Evolutionary conservation across 2,797 vertebrate species (phyloP), one percentile per base, ranked within the genome.

Genomic region (Xiphorhynchus erythropygius): DNA sequence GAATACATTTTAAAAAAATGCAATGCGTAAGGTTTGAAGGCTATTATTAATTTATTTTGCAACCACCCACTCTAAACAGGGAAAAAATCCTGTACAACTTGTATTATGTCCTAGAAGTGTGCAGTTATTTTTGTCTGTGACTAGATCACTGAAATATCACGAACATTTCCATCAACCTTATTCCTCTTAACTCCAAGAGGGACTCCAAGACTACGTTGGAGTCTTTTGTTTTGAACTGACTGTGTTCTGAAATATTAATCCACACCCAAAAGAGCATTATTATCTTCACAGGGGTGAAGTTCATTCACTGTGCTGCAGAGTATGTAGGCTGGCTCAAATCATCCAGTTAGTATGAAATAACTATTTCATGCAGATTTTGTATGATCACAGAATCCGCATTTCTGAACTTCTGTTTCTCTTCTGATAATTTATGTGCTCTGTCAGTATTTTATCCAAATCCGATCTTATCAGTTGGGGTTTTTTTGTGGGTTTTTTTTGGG

Each of bases 1-100:
- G 80, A 84, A 63, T 52, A 89, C 3, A 37, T 37, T 75, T 71
- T 32, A 65, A 92, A 85, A 67, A 79, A 81, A 59, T 47, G 80
- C 50, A 92, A 42, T 76, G 18, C 9, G 52, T 84, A 24, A 82
- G 6, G 8, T 71, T 63, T 75, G 16, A 81, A 49, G 12, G 10
- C 8, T 74, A 30, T 49, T 67, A 32, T 18, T 7, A 2, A 30
- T 64, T 71, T 80, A 53, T 28, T 60, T 68, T 84, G 6, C 18
- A 84, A 28, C 2, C 4, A 47, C 30, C 1, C 3, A 23, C 6
- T 25, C 9, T 57, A 89, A 89, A 49, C 2, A 60, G 9, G 5
- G 7, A 11, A 3, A 39, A 87, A 84, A 33, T 10, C 12, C 5
- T n/a, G 6, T 22, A 46, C 9, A 56, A 44, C 4, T 47, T 56